Evolutionary conservation across 2,113 vertebrate genomes (phyloP).

Genomic region (Hepsetus odoe): DNA sequence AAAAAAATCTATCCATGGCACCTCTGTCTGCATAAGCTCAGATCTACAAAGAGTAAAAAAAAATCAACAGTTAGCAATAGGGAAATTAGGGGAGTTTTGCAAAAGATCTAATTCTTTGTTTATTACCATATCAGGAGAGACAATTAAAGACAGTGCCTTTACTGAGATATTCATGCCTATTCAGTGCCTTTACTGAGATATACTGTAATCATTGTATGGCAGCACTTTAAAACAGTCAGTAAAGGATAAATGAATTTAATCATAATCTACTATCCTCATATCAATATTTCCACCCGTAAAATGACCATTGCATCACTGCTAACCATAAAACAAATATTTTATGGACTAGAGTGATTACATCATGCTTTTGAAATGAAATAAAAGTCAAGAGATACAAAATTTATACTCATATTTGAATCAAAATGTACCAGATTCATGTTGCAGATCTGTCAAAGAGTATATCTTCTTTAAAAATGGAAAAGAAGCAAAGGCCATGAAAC

Average conservation of each 20-base stretch:
- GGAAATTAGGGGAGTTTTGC: slow-evolving; percentile 38
- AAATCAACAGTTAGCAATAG: slow-evolving; percentile 28
- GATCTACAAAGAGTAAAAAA: neutral
- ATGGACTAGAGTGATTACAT: slow-evolving; percentile 1
- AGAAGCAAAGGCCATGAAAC: neutral
- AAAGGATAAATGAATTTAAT: slow-evolving; percentile 35
- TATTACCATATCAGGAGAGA: slow-evolving; percentile 44
- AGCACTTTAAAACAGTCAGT: slow-evolving; percentile 45
- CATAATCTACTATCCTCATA: slow-evolving; percentile 46
- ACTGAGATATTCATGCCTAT: slow-evolving; percentile 48
- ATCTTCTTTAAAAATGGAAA: neutral
- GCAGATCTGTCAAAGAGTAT: neutral
- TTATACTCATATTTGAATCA: neutral
- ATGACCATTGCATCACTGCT: slow-evolving; percentile 21
- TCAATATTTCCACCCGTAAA: slow-evolving; percentile 45
- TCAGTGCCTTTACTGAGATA: slow-evolving; percentile 43
- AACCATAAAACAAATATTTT: neutral
- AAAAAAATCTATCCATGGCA: neutral
- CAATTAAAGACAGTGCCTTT: slow-evolving; percentile 42
- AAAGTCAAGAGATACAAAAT: neutral
- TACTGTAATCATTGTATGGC: no score
- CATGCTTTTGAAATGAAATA: slow-evolving; percentile 25
- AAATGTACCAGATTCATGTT: neutral
- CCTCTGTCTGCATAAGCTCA: no score
- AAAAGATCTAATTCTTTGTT: slow-evolving; percentile 19